Conservation (phyloP, 1,140 invertebrate genomes). For the Drosophila subobscura region DNA sequence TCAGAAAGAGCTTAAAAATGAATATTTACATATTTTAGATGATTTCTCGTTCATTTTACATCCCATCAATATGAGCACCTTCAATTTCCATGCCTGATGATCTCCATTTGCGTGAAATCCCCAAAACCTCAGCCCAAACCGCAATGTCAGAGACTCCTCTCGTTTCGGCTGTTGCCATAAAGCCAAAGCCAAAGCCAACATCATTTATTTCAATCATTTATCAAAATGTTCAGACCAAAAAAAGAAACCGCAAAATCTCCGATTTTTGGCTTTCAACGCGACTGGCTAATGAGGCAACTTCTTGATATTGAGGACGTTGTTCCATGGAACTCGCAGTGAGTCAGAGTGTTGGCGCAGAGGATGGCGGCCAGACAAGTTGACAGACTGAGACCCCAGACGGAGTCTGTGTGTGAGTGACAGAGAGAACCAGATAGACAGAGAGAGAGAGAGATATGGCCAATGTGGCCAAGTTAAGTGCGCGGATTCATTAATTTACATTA, state of each 20-base stretch:
- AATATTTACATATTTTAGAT: no score
- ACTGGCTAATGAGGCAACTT: conserved; percentile 69
- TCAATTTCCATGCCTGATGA: not conserved
- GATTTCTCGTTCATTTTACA: no score
- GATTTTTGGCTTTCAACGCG: conserved; percentile 55
- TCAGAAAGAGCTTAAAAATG: no score
- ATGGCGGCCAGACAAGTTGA: conserved; percentile 58
- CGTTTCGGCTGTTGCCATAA: conserved; percentile 25
- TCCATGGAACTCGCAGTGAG: conserved; percentile 46
- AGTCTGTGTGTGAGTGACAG: not conserved
- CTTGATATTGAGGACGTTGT: conserved; percentile 38
- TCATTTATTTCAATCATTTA: conserved; percentile 79
- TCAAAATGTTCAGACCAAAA: conserved; percentile 51
- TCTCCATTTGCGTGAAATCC: conserved; percentile 5
- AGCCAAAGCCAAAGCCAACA: conserved; percentile 31
- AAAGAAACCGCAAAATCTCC: conserved; percentile 48
- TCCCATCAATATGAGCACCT: no score
- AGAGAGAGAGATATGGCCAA: conserved; percentile 7
- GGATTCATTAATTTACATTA: conserved; percentile 79
- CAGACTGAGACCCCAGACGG: conserved; percentile 39
- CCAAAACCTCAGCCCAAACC: conserved; percentile 11
- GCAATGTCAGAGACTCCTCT: not conserved
- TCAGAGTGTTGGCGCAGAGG: conserved; percentile 35
- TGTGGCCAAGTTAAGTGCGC: conserved; percentile 72
- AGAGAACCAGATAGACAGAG: conserved; percentile 1